Conservation (phyloP, 2,888 invertebrate genomes). For the Aplocera efformata region DNA sequence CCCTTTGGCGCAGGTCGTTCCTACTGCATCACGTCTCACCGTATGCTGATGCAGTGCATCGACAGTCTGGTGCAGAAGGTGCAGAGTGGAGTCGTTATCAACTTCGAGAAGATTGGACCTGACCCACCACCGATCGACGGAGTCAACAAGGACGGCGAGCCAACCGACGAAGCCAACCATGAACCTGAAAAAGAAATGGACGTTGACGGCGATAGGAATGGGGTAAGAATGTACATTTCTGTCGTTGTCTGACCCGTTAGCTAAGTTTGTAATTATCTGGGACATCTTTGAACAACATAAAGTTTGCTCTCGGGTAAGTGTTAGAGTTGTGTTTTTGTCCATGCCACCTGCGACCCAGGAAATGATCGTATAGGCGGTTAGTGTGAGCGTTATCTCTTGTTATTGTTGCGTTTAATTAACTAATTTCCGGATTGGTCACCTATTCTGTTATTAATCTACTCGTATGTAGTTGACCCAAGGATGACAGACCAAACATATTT, state of each 20-base stretch:
- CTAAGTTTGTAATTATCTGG: too few species aligned
- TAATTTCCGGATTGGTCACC: too few species aligned
- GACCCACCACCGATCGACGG: slow-evolving; percentile 87
- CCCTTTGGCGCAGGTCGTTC: slow-evolving; percentile 87
- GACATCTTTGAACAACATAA: too few species aligned
- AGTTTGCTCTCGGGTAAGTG: too few species aligned
- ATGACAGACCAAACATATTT: too few species aligned
- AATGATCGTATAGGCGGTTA: too few species aligned
- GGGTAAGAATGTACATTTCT: slow-evolving; percentile 46
- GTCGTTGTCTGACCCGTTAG: neutral
- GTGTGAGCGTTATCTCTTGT: too few species aligned
- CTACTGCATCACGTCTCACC: slow-evolving; percentile 96
- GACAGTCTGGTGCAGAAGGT: slow-evolving; percentile 98
- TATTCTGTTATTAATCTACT: too few species aligned
- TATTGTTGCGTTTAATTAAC: too few species aligned
- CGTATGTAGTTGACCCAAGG: too few species aligned
- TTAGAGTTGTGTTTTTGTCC: too few species aligned
- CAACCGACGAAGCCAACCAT: slow-evolving; percentile 58
- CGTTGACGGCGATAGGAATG: slow-evolving; percentile 72
- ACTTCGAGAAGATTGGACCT: slow-evolving; percentile 97
- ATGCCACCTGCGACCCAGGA: too few species aligned
- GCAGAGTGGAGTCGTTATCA: slow-evolving; percentile 97
- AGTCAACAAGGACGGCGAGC: slow-evolving; percentile 73
- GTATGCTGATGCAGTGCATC: slow-evolving; percentile 97
- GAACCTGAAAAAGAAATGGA: slow-evolving; percentile 72